Evolutionary conservation across 2,888 invertebrate genomes (phyloP).

Genomic region (Tanypteryx hageni): DNA sequence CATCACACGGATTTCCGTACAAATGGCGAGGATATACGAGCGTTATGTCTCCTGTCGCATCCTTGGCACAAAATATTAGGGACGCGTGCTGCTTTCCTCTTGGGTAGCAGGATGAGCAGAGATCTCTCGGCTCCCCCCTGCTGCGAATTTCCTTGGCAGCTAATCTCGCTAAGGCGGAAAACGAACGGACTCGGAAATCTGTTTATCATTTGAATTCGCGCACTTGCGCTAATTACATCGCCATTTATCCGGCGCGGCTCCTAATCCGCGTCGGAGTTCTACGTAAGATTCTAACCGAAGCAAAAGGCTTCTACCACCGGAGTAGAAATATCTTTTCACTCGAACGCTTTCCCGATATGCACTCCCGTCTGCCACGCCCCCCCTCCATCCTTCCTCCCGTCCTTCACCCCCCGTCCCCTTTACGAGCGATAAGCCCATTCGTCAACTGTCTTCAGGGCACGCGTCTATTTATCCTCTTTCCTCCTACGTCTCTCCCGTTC

Average conservation of each 20-base stretch:
- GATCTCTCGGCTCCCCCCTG: neutral
- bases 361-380: neutral
- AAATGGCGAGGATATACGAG: too few relatives aligned
- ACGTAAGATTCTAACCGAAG: neutral
- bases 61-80: neutral
- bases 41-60: neutral
- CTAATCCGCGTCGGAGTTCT: neutral
- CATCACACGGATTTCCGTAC: neutral
- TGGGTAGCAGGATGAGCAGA: neutral
- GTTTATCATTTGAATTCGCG: constrained; percentile 6
- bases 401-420: constrained; percentile 16
- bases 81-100: neutral
- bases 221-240: constrained; percentile 23
- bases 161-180: constrained; percentile 8
- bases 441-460: constrained; percentile 36
- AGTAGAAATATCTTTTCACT: neutral
- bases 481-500: neutral
- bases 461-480: neutral
- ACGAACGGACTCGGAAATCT: neutral
- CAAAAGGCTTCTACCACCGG: neutral
- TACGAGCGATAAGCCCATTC: constrained; percentile 41
- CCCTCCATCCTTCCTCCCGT: neutral
- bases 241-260: neutral
- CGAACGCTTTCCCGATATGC: neutral
- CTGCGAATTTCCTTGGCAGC: neutral